Evolutionary conservation across 2,888 invertebrate genomes (phyloP), one percentile per base, ranked within the genome.

Genomic region (Lordiphosa fenestrarum): DNA sequence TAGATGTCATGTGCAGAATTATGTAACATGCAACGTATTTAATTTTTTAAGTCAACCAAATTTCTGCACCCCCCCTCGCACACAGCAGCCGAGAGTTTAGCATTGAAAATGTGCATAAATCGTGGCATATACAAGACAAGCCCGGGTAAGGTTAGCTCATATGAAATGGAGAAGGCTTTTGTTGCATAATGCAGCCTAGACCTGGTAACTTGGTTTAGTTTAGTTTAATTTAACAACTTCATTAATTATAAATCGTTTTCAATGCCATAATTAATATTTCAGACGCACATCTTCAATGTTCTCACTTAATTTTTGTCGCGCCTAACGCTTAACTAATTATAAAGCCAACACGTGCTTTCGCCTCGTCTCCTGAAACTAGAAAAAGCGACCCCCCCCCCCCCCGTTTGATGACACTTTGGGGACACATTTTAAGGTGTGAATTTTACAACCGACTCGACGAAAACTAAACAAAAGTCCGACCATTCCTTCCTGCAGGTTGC

Each of bases 341-440:
- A 62, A 66, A 53, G 52, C 39, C 40, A 36, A 30, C 25, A 47
- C 19, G 53, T 51, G 19, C 25, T 49, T 59, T n/a, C 15, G 10
- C 47, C 12, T 25, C 25, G 25, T 25, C 23, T 1, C 6, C 23
- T 23, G 23, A 53, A 67, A 70, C 68, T 64, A 71, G 66, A 68
- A 84, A 68, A 84, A 30, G 68, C 69, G 1, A 15, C 1, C 15
- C 15, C 15, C 15, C 15, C 15, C 15, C 2, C 15, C 15, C 15
- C 67, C 56, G 50, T 55, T 77, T 81, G 77, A 83, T 83, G 75
- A 72, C 77, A 68, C 81, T 66, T 73, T 53, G 63, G 81, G 82
- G 81, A 81, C 73, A 73, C 77, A 81, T 81, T 81, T 69, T 66
- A 75, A 77, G 75, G 84, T 84, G 80, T 58, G 66, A 80, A 82